Evolutionary conservation across 2,888 invertebrate genomes (phyloP).

Genomic region (Pyrrhosoma nymphula): DNA sequence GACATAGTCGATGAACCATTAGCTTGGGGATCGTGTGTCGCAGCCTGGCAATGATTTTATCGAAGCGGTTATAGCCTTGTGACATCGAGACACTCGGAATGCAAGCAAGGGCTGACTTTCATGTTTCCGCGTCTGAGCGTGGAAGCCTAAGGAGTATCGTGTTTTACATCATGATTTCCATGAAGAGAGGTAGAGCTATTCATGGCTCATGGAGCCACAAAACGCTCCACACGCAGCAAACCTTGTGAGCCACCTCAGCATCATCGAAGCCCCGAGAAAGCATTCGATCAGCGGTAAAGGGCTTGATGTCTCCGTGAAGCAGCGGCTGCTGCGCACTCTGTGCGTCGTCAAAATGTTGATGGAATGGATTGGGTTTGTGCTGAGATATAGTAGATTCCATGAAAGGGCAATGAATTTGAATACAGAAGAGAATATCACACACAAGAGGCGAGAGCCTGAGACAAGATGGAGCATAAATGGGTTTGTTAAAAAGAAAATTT

Average conservation of each 20-base stretch:
- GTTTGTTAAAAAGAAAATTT: no score
- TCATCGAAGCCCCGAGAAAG: neutral
- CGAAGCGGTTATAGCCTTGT: neutral
- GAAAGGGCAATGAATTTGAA: no score
- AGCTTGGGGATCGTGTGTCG: neutral
- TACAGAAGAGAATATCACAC: no score
- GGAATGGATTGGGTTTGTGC: no score
- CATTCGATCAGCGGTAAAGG: neutral
- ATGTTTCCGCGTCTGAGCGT: neutral
- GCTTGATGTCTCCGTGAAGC: neutral
- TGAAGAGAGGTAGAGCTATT: neutral
- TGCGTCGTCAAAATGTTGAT: no score
- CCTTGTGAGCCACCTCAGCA: neutral
- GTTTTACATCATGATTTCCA: neutral
- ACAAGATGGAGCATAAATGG: no score
- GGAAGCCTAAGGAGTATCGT: neutral
- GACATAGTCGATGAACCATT: no score
- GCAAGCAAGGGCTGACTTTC: neutral
- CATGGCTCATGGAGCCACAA: neutral
- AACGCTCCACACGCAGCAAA: neutral
- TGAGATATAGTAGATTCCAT: no score
- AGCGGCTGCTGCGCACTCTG: no score
- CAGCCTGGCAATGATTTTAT: neutral
- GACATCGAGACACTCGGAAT: neutral
- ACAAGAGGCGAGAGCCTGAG: no score